Evolutionary conservation across 2,888 invertebrate genomes (phyloP).

Genomic region (Acanthosepion pharaonis): DNA sequence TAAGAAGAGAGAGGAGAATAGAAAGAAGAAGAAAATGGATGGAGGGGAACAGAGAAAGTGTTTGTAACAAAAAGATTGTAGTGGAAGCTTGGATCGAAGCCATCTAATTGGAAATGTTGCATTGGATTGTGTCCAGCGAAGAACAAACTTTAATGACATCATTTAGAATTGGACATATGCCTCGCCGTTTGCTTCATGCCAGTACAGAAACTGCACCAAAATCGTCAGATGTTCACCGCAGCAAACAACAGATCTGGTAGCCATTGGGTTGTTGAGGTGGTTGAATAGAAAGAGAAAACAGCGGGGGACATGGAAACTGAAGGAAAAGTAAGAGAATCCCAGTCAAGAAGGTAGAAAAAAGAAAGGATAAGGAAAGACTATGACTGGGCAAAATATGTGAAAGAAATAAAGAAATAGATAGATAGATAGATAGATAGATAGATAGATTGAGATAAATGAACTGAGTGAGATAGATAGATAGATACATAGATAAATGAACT

Average conservation of each 20-base stretch:
- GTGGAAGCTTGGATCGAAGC: neutral
- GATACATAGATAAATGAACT: too few relatives aligned
- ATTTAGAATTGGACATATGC: slow-evolving; percentile 46
- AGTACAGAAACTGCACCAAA: neutral
- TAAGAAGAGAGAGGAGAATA: neutral
- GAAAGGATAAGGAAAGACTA: neutral
- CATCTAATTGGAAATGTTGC: slow-evolving; percentile 24
- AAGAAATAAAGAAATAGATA: too few relatives aligned
- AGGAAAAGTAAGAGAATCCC: neutral
- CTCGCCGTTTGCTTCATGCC: neutral
- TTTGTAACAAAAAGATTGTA: neutral
- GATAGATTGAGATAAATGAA: too few relatives aligned
- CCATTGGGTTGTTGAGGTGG: neutral
- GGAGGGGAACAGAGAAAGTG: neutral
- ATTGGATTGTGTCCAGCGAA: slow-evolving; percentile 40
- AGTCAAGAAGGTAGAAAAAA: neutral
- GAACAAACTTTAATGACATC: slow-evolving; percentile 43
- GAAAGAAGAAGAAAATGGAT: neutral
- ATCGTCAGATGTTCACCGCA: neutral
- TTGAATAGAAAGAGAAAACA: neutral
- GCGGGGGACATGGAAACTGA: neutral
- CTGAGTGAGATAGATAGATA: too few relatives aligned
- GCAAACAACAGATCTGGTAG: neutral
- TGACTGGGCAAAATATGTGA: too few relatives aligned
- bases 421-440: too few relatives aligned